Base-by-base conservation (phyloP, 2,797 vertebrate species). In the Urophycis tenuis region DNA sequence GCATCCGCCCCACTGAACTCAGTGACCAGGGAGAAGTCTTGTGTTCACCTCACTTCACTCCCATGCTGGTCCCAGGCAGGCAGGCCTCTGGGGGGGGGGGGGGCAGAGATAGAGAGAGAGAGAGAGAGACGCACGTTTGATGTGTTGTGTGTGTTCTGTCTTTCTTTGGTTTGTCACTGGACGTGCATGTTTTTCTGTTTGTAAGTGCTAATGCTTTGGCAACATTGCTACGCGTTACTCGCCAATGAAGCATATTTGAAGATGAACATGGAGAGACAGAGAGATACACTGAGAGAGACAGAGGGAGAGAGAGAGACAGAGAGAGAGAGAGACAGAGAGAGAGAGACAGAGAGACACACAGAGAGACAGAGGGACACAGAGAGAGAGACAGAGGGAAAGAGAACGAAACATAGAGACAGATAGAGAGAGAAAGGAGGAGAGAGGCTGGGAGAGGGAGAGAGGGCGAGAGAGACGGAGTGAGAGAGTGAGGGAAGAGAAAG, bases 1-100 rank as follows among this genome's bases (percentile, higher is more conserved):
- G 82, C 80, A 76, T 88, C 84, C 81, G 83, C 85, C 89, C 83
- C 82, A 60, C 73, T 93, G 92, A 93, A 93, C 92, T 91, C 91
- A 85, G 84, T 93, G 92, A 92, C 91, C 91, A 91, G 87, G 78
- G 83, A 85, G 73, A 88, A 77, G 82, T 75, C 84, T 90, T 89
- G 85, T 91, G 91, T 90, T 90, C 82, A 81, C 88, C 89, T 84
- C 83, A 81, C 30, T 69, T 74, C 75, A 49, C 41, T 49, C 41
- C 17, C 41, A 3, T 49, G 41, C 41, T 49, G 9, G 15, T 17
- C 14, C 14, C 41, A 10, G 41, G 17, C 17, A 49, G 15, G 17
- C 41, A 49, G 77, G 81, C 79, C 82, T 85, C 84, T 84, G 78
- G 81, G 84, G 85, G 60, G 80, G 72, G 79, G 84, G 81, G 82